Percentiles rank a stretch among this genome's conserved stretches.
phyloP scores from a whole-genome alignment of 1,140 invertebrate species.

The Scaptomyza montana region DNA sequence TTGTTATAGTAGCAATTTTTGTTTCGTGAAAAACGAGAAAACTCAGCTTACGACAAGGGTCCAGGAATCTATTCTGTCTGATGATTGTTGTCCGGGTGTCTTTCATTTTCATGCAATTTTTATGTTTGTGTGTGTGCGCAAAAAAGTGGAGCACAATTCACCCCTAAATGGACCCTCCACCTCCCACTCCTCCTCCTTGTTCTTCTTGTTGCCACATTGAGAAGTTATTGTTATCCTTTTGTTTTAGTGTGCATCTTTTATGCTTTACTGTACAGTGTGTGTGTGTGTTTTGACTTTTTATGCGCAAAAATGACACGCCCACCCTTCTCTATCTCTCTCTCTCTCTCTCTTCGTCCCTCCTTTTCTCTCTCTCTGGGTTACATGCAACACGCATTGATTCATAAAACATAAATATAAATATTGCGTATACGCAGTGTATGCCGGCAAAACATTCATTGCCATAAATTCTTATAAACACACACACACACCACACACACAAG shows the following conservation, averaged over 20 bases:
- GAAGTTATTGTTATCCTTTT: slow-evolving; percentile 81
- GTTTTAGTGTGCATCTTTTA: slow-evolving; percentile 69
- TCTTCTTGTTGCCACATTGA: slow-evolving; percentile 1
- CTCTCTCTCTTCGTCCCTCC: too few relatives aligned
- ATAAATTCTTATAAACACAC: slow-evolving; percentile 74
- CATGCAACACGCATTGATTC: slow-evolving; percentile 66
- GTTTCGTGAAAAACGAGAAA: slow-evolving; percentile 35
- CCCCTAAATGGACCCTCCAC: slow-evolving; percentile 55
- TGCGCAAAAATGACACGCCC: slow-evolving; percentile 28
- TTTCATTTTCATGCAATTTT: slow-evolving; percentile 78
- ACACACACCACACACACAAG: slow-evolving; percentile 20
- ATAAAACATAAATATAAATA: slow-evolving; percentile 82
- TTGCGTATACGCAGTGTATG: slow-evolving; percentile 71
- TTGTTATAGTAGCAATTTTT: slow-evolving; percentile 78
- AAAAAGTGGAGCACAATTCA: slow-evolving; percentile 58
- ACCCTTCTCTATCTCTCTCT: slow-evolving; percentile 1
- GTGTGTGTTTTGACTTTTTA: slow-evolving; percentile 36
- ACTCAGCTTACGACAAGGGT: slow-evolving; percentile 12
- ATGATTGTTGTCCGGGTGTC: slow-evolving; percentile 34
- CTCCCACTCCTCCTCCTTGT: slow-evolving; percentile 1
- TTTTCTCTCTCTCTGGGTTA: not conserved
- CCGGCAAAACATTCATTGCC: slow-evolving; percentile 48
- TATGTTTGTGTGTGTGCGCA: slow-evolving; percentile 53
- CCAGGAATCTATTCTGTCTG: slow-evolving; percentile 5
- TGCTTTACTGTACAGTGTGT: slow-evolving; percentile 1